Percentiles rank a stretch among this genome's conserved stretches.
Evolutionary conservation across 2,888 invertebrate genomes (phyloP).

Genomic region (Druceiella hillmani): DNA sequence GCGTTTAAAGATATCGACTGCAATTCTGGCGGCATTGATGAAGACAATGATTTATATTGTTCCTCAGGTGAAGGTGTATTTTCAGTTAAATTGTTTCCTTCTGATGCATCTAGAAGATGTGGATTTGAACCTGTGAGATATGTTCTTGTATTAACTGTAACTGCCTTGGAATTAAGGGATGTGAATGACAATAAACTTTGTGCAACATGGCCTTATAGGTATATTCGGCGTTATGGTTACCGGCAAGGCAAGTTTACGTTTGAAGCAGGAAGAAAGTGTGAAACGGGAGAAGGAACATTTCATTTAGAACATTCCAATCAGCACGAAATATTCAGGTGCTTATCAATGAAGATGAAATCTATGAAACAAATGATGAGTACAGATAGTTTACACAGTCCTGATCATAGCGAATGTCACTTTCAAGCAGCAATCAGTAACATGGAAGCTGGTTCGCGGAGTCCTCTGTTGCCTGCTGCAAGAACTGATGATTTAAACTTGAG

Average conservation of each 20-base stretch:
- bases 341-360: conserved; percentile 78
- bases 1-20: conserved; percentile 68
- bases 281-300: conserved; percentile 79
- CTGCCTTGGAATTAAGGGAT: conserved; percentile 69
- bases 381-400: conserved; percentile 58
- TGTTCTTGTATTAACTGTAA: conserved; percentile 66
- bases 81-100: conserved; percentile 68
- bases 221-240: conserved; percentile 80
- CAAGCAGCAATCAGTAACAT: conserved; percentile 69
- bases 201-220: conserved; percentile 81
- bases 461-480: conserved; percentile 61
- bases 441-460: conserved; percentile 78
- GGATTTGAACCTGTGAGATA: conserved; percentile 67
- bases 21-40: conserved; percentile 61
- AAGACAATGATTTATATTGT: conserved; percentile 85
- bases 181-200: conserved; percentile 58
- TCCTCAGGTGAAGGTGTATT: conserved; percentile 80
- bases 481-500: conserved; percentile 47
- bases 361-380: conserved; percentile 79
- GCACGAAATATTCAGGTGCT: conserved; percentile 75
- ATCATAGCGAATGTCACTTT: conserved; percentile 67
- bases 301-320: conserved; percentile 76
- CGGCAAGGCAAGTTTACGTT: conserved; percentile 82
- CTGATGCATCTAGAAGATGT: conserved; percentile 74
- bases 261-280: conserved; percentile 83